Evolutionary conservation across 37 sponge, comb jelly and placozoan species (phyloP).

Genomic region (Diacarnus erythraeanus): DNA sequence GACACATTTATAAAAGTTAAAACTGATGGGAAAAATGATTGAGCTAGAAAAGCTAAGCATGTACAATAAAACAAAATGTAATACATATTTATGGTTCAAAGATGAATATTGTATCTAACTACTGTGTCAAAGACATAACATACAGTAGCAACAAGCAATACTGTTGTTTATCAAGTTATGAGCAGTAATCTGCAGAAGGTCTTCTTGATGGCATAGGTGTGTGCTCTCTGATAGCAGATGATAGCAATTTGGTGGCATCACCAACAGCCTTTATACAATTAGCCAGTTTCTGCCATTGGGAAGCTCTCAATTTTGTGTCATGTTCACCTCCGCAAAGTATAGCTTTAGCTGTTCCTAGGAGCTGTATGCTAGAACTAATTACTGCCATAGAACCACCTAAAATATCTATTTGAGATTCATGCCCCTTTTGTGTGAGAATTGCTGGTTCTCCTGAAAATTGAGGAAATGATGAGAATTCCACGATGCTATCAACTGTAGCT

Average conservation of each 20-base stretch:
- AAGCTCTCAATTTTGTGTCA: neutral
- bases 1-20: no score
- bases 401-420: conserved; percentile 61
- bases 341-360: conserved; percentile 20
- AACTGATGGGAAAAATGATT: no score
- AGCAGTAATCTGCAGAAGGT: neutral
- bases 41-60: no score
- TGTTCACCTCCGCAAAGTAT: conserved; percentile 30
- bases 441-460: conserved; percentile 67
- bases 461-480: conserved; percentile 45
- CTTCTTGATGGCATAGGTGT: conserved; percentile 49
- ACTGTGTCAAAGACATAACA: no score
- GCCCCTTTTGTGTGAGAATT: conserved; percentile 35
- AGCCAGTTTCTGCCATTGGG: conserved; percentile 62
- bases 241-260: conserved; percentile 60
- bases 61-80: no score
- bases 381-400: conserved; percentile 82
- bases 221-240: conserved; percentile 42
- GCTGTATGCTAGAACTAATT: conserved; percentile 64
- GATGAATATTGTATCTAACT: no score
- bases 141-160: no score
- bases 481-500: conserved; percentile 54
- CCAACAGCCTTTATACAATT: conserved; percentile 70
- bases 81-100: no score
- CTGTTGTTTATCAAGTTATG: no score